Evolutionary conservation across 1,140 invertebrate species (phyloP).

Genomic region (Drosophila quadrilineata): DNA sequence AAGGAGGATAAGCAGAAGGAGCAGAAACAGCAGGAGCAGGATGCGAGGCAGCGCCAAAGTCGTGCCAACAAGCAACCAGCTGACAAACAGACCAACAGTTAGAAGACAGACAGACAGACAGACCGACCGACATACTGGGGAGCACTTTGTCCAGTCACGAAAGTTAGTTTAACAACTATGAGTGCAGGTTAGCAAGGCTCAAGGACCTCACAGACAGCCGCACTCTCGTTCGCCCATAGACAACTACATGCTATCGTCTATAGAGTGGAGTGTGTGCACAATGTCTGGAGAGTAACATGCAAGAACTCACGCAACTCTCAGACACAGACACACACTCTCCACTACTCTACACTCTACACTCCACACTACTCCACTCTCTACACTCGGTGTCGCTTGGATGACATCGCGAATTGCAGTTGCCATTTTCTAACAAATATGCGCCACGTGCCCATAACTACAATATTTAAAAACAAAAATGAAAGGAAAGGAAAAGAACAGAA

Average conservation of each 20-base stretch:
- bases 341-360: too few species aligned
- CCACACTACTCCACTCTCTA: too few species aligned
- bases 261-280: slow-evolving; percentile 55
- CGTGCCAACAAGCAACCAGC: slow-evolving; percentile 23
- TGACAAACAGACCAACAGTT: slow-evolving; percentile 40
- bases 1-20: slow-evolving; percentile 34
- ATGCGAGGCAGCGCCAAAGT: slow-evolving; percentile 37
- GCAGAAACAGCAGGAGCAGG: not conserved
- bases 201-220: slow-evolving; percentile 59
- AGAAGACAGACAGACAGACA: not conserved
- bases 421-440: slow-evolving; percentile 23
- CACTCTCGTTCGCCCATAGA: too few species aligned
- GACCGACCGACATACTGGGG: slow-evolving; percentile 27
- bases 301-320: slow-evolving; percentile 62
- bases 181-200: slow-evolving; percentile 61
- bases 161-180: slow-evolving; percentile 65
- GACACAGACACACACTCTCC: slow-evolving; percentile 29
- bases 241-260: too few species aligned
- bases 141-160: slow-evolving; percentile 72
- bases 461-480: too few species aligned
- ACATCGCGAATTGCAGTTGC: not conserved
- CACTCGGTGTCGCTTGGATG: too few species aligned
- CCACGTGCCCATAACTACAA: too few species aligned
- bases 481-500: too few species aligned
- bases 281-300: slow-evolving; percentile 37